Conservation (phyloP, 2,113 vertebrate species). For the Ctenodactylus gundi region DNA sequence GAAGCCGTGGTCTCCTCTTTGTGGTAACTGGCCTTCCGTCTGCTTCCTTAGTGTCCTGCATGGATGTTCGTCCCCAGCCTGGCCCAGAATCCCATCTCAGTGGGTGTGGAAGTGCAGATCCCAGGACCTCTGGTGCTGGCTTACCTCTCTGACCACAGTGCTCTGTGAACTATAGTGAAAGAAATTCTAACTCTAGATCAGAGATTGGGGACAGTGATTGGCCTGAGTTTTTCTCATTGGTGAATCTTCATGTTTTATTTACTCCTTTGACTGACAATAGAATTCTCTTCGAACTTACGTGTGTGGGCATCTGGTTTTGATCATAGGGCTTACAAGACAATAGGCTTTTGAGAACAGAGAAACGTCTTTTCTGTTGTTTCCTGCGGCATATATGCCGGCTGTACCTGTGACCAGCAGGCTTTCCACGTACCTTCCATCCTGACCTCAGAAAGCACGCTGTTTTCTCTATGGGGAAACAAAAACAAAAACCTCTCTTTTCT, state of each 20-base stretch:
- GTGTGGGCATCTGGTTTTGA: conserved; percentile 29
- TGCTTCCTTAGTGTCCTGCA: not conserved
- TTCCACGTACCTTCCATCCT: conserved; percentile 44
- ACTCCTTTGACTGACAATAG: not conserved
- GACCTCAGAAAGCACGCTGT: conserved; percentile 30
- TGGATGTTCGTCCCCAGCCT: conserved; percentile 1
- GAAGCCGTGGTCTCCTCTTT: not conserved
- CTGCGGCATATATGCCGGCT: not conserved
- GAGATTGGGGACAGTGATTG: not conserved
- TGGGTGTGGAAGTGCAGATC: conserved; percentile 1
- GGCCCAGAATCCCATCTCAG: not conserved
- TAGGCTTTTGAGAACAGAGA: conserved; percentile 17
- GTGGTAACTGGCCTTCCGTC: not conserved
- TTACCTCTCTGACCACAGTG: not conserved
- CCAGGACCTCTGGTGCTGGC: not conserved
- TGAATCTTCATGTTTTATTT: conserved; percentile 42
- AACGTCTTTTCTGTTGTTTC: conserved; percentile 1
- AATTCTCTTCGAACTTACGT: conserved; percentile 20
- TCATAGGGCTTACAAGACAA: not conserved
- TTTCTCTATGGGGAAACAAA: conserved; percentile 26
- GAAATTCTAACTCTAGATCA: not conserved
- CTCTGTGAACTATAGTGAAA: not conserved
- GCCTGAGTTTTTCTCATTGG: conserved; percentile 4
- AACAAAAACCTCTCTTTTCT: not conserved
- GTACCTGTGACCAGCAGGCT: not conserved